A percentile compares a stretch with the other conserved stretches of the same genome.
Evolutionary conservation across 2,113 vertebrate species (phyloP).

Genomic region (Macroglossus sobrinus): DNA sequence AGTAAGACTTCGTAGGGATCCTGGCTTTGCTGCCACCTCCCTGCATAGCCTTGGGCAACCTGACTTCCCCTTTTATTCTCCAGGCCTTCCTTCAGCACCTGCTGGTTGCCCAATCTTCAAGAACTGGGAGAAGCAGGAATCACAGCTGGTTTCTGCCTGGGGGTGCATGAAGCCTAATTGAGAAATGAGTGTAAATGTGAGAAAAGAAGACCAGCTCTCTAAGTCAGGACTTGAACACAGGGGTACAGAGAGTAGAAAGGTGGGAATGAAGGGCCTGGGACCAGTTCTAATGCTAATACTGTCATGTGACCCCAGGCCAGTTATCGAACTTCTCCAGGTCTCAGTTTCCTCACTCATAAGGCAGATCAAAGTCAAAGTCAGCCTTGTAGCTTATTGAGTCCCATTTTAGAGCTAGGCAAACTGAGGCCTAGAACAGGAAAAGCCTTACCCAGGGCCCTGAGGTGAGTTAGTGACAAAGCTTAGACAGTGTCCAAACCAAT

Average conservation of each 20-base stretch:
- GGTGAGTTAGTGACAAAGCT: background rate
- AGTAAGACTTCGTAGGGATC: background rate
- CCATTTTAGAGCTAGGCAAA: background rate
- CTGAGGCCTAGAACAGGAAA: background rate
- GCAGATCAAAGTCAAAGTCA: background rate
- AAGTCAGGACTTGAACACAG: constrained; percentile 8
- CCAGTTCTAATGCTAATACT: background rate
- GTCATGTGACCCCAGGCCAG: background rate
- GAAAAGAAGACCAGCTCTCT: background rate
- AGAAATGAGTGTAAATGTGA: constrained; percentile 12
- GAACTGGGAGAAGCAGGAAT: constrained; percentile 12
- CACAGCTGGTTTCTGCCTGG: constrained; percentile 22
- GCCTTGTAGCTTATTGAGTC: background rate
- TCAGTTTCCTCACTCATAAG: background rate
- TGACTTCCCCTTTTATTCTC: background rate
- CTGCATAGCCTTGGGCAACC: background rate
- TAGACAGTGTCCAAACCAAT: background rate
- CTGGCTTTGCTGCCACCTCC: background rate
- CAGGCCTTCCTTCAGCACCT: background rate
- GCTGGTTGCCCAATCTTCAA: constrained; percentile 21
- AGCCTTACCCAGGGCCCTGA: background rate
- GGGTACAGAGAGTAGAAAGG: background rate
- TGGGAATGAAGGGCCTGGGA: background rate
- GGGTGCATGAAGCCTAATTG: constrained; percentile 32
- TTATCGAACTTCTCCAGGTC: background rate